phyloP scores from a whole-genome alignment of 2,888 invertebrate species.

The Rhyacophila evoluta region DNA sequence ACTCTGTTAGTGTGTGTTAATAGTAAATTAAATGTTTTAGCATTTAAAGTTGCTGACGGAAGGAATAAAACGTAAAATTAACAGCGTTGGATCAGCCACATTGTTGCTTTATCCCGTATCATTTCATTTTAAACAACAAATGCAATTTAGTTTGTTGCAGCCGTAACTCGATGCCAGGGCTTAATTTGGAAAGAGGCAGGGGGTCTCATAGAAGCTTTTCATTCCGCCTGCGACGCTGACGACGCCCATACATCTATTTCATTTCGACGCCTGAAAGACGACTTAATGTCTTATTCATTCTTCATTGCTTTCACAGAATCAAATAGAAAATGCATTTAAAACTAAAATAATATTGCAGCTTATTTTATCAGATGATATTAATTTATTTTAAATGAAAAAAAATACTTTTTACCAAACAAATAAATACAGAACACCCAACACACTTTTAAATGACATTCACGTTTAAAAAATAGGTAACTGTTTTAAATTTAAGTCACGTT shows the following conservation, averaged over 20 bases:
- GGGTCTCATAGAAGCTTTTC: not conserved
- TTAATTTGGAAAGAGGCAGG: not conserved
- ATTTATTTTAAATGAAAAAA: too few relatives aligned
- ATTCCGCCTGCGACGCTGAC: not conserved
- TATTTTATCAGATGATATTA: too few relatives aligned
- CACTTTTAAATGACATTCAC: too few relatives aligned
- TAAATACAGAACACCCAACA: too few relatives aligned
- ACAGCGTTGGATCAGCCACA: slow-evolving; percentile 3
- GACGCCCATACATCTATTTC: not conserved
- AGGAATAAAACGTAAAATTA: not conserved
- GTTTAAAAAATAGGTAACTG: too few relatives aligned
- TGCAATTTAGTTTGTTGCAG: slow-evolving; percentile 29
- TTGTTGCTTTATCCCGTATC: slow-evolving; percentile 30
- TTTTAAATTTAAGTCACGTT: too few relatives aligned
- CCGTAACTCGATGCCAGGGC: slow-evolving; percentile 13
- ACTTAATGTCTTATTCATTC: slow-evolving; percentile 7
- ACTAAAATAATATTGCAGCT: too few relatives aligned
- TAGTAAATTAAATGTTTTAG: too few relatives aligned
- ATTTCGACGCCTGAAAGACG: not conserved
- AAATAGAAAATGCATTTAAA: too few relatives aligned
- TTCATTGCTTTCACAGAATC: not conserved
- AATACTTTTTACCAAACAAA: too few relatives aligned
- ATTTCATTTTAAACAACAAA: slow-evolving; percentile 23
- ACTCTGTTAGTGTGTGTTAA: too few relatives aligned
- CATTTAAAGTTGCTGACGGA: not conserved